phyloP scores from a whole-genome alignment of 2,113 vertebrate genomes.

The Corydoras maculifer region DNA sequence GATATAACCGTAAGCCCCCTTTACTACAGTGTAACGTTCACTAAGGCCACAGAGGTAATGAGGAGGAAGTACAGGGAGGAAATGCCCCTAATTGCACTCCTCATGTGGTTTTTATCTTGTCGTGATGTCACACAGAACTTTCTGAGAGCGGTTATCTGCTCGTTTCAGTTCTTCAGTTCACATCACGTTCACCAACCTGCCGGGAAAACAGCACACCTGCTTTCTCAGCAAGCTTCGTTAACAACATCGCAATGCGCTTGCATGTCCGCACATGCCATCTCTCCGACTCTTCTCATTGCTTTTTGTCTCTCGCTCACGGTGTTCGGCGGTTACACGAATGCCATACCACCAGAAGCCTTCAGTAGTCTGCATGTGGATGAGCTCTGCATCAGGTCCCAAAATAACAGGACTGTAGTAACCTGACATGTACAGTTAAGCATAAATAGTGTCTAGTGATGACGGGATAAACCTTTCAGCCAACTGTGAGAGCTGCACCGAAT shows the following conservation, averaged over 20 bases:
- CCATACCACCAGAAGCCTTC: no score
- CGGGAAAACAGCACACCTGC: conserved; percentile 13
- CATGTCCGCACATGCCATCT: conserved; percentile 20
- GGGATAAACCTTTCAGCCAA: no score
- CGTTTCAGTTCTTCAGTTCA: not conserved
- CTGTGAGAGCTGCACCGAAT: no score
- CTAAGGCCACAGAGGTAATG: no score
- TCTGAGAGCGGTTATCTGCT: not conserved
- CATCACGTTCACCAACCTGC: not conserved
- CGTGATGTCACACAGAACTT: conserved; percentile 4
- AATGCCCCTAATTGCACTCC: not conserved
- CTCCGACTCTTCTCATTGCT: not conserved
- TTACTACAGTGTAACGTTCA: not conserved
- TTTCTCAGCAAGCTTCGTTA: conserved; percentile 36
- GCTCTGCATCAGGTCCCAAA: no score
- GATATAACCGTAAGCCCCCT: not conserved
- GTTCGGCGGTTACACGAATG: no score
- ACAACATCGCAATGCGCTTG: not conserved
- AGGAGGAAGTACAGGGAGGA: conserved; percentile 16
- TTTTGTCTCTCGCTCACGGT: no score
- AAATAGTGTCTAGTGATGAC: no score
- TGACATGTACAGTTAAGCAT: no score
- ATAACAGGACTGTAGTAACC: no score
- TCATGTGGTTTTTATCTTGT: conserved; percentile 13
- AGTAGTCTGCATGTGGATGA: no score